Percentiles rank a stretch among this genome's conserved stretches.
Evolutionary conservation across 2,888 invertebrate genomes (phyloP).

Genomic region (Amblyjoppa proteus): DNA sequence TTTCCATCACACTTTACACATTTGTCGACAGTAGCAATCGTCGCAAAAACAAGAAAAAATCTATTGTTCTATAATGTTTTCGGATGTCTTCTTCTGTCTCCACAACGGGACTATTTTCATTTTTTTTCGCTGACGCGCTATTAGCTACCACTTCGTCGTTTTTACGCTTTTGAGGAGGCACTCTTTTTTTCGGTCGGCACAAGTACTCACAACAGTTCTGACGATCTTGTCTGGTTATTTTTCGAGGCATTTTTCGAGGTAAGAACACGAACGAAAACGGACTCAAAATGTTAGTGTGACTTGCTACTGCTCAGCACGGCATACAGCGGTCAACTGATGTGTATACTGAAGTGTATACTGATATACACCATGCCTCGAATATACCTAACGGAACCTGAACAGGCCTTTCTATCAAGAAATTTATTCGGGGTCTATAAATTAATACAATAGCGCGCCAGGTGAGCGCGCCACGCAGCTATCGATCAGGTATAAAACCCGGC

Average conservation of each 20-base stretch:
- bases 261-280: slow-evolving; percentile 66
- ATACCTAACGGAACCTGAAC: slow-evolving; percentile 19
- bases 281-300: slow-evolving; percentile 43
- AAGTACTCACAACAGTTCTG: slow-evolving; percentile 28
- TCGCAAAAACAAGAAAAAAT: slow-evolving; percentile 70
- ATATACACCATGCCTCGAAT: slow-evolving; percentile 16
- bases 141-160: slow-evolving; percentile 53
- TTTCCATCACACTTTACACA: slow-evolving; percentile 67
- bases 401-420: not conserved
- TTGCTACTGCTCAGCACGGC: slow-evolving; percentile 62
- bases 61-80: slow-evolving; percentile 68
- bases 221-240: slow-evolving; percentile 60
- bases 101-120: slow-evolving; percentile 30
- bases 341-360: slow-evolving; percentile 53
- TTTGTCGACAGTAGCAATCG: slow-evolving; percentile 70
- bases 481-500: not conserved
- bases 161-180: slow-evolving; percentile 63
- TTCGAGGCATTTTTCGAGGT: slow-evolving; percentile 69
- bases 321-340: slow-evolving; percentile 64
- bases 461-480: not conserved
- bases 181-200: slow-evolving; percentile 37
- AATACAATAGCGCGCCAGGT: slow-evolving; percentile 17
- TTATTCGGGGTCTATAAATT: not conserved
- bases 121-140: slow-evolving; percentile 66
- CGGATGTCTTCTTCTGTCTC: slow-evolving; percentile 52